Evolutionary conservation across 2,888 invertebrate genomes (phyloP), one percentile per base, ranked within the genome.

Genomic region (Empis stercorea): DNA sequence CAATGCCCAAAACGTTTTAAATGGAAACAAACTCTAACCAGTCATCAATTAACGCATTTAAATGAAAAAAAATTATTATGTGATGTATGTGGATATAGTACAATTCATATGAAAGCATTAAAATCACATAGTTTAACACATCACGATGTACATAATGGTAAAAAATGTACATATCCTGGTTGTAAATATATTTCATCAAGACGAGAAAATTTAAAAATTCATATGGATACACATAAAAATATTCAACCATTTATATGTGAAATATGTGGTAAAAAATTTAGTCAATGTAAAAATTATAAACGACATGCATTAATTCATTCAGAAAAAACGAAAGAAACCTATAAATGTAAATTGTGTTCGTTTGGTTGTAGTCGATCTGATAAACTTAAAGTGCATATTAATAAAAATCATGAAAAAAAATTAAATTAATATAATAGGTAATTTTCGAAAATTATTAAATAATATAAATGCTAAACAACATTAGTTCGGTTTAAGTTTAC

Each of bases 221-320:
- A 76, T 52, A 65, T 73, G 52, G 65, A 71, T 39, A 75, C 75
- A 0, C 76, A 76, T 51, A 73, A 71, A 4, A 72, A 73, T 46
- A 74, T 75, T 36, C 71, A 71, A 16, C 71, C 74, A 2, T 75
- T 75, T 51, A 73, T 75, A 44, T 76, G 76, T 57, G 75, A 76
- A 52, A 64, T 76, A 5, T 76, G 76, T 55, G 76, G 76, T 6
- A 72, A 72, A 44, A 70, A 71, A 46, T 76, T 76, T 55, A 74
- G 75, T 10, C 69, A 75, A 50, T 68, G 68, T 44, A 76, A 75
- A 57, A 76, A 76, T 56, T 62, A 76, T 5, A 70, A 65, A 36
- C 59, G 65, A 1, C 64, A 66, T 43, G 64, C 65, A 0, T 51
- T 66, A 5, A 61, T 62, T 47, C 64, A 66, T 45, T 62, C 62